Evolutionary conservation across 2,113 vertebrate species (phyloP).

Genomic region (Syrmaticus mikado): DNA sequence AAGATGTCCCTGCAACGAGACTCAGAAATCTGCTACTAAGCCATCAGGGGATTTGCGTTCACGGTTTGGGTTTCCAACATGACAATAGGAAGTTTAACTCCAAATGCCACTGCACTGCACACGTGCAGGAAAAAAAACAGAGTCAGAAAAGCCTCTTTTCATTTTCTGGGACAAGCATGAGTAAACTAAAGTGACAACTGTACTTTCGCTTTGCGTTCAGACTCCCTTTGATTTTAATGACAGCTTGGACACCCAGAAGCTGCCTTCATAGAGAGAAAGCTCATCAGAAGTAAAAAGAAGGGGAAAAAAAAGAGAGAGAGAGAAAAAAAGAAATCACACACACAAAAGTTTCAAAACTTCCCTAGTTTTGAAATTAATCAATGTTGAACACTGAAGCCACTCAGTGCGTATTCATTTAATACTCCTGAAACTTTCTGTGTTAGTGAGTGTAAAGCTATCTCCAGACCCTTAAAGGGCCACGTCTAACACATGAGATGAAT

Average conservation of each 20-base stretch:
- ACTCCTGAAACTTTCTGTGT: background rate
- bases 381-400: background rate
- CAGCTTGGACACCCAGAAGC: slow-evolving; percentile 11
- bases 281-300: background rate
- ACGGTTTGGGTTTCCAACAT: slow-evolving; percentile 16
- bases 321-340: background rate
- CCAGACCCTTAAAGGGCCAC: background rate
- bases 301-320: too few species aligned
- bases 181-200: slow-evolving; percentile 54
- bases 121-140: background rate
- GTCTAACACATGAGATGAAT: too few species aligned
- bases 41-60: slow-evolving; percentile 23
- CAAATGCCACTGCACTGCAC: background rate
- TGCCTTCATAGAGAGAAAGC: background rate
- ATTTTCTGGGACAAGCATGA: slow-evolving; percentile 27
- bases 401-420: background rate
- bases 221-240: slow-evolving; percentile 20
- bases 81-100: slow-evolving; percentile 45
- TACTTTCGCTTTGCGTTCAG: background rate
- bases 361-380: background rate
- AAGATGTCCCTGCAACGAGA: background rate
- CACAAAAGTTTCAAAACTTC: background rate
- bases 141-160: slow-evolving; percentile 50
- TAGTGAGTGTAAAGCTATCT: background rate
- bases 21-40: slow-evolving; percentile 5